phyloP scores from a whole-genome alignment of 2,113 vertebrate species.

The Silurus asotus region DNA sequence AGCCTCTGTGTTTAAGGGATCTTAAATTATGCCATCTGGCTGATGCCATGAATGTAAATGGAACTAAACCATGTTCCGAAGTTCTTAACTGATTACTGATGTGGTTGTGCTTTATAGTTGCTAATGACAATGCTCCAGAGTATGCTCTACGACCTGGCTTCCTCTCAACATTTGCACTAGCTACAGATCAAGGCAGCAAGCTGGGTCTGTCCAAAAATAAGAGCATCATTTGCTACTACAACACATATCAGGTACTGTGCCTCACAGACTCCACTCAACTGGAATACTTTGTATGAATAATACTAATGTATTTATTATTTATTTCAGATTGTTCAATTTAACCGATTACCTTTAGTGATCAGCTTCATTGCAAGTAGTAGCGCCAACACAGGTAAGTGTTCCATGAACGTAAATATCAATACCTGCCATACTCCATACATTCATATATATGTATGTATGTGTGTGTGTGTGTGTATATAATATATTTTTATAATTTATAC shows the following conservation, averaged over 20 bases:
- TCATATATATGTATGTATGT: too few species aligned
- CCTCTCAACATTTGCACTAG: constrained; percentile 93
- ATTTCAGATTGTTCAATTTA: constrained; percentile 90
- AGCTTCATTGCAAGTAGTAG: constrained; percentile 95
- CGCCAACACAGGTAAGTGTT: constrained; percentile 87
- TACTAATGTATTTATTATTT: constrained; percentile 13
- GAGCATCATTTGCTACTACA: constrained; percentile 99
- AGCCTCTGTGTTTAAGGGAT: not conserved
- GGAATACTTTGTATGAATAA: not conserved
- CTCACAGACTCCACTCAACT: not conserved
- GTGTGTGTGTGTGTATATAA: too few species aligned
- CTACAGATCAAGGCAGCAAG: constrained; percentile 98
- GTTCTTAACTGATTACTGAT: not conserved
- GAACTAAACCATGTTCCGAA: too few species aligned
- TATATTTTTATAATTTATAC: too few species aligned
- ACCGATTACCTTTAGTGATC: constrained; percentile 92
- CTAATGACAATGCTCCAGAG: constrained; percentile 94
- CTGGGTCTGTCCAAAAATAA: constrained; percentile 98
- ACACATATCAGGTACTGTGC: constrained; percentile 86
- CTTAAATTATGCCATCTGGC: not conserved
- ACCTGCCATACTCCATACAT: too few species aligned
- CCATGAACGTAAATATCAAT: not conserved
- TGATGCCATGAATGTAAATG: too few species aligned
- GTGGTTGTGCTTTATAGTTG: constrained; percentile 76
- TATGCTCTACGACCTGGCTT: constrained; percentile 92